A percentile compares a stretch with the other conserved stretches of the same genome.
phyloP scores from a whole-genome alignment of 2,888 invertebrate genomes.

The Hypolimnas misippus region DNA sequence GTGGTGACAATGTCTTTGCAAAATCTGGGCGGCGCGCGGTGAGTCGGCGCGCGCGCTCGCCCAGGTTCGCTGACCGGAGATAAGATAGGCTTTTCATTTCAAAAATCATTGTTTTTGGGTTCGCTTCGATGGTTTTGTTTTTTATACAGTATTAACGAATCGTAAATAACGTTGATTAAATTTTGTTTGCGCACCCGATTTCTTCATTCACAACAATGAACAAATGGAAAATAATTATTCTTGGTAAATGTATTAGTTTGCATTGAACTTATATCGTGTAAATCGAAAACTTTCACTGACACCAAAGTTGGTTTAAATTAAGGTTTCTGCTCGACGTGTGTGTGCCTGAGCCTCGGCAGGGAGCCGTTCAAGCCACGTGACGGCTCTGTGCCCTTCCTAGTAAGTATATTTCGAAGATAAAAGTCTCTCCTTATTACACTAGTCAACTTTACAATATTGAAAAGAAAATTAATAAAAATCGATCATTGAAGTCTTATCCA shows the following conservation, averaged over 20 bases:
- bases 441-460: not conserved
- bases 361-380: constrained; percentile 59
- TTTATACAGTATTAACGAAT: constrained; percentile 5
- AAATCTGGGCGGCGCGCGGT: too few species aligned
- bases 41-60: not conserved
- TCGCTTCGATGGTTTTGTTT: not conserved
- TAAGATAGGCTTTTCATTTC: not conserved
- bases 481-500: too few species aligned
- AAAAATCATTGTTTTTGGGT: not conserved
- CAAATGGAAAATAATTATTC: constrained; percentile 2
- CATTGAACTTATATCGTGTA: not conserved
- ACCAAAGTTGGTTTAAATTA: not conserved
- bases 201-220: constrained; percentile 6
- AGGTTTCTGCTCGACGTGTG: constrained; percentile 26
- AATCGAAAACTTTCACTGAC: not conserved
- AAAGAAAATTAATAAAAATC: not conserved
- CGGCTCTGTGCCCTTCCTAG: constrained; percentile 60
- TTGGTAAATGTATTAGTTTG: not conserved
- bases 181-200: not conserved
- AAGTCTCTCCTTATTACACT: not conserved
- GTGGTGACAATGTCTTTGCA: too few species aligned
- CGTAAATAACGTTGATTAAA: constrained; percentile 22
- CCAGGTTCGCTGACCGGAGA: not conserved
- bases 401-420: constrained; percentile 51
- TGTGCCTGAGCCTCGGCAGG: constrained; percentile 47